These are phyloP conservation scores for Eurytoma adleriae DNA, from an alignment of 2,888 invertebrate genomes.

Conservation along the genomic window DNA sequence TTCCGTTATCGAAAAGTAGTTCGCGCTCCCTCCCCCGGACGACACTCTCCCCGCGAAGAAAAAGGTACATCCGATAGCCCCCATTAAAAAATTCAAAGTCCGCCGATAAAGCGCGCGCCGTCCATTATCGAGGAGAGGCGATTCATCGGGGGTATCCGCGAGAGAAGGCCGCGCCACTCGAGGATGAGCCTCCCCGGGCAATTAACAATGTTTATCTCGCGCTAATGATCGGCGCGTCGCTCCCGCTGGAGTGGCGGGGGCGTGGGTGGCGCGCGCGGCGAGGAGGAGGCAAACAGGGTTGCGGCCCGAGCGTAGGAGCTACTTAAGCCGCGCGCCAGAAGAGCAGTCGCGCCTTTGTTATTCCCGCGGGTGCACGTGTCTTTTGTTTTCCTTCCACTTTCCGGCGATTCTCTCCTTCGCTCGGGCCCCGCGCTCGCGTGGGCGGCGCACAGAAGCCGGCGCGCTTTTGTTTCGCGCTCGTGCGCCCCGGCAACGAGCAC, in stretches of 20 bases:
- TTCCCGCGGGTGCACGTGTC: slow-evolving; percentile 60
- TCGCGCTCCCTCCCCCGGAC: too few relatives aligned
- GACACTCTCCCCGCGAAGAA: too few relatives aligned
- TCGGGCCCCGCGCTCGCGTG: background rate
- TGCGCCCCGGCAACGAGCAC: slow-evolving; percentile 16
- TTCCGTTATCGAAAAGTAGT: too few relatives aligned
- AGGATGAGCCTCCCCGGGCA: slow-evolving; percentile 11
- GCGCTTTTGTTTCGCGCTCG: slow-evolving; percentile 52
- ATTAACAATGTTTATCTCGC: slow-evolving; percentile 55
- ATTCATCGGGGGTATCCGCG: background rate
- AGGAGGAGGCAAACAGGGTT: background rate
- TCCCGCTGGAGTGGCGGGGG: background rate
- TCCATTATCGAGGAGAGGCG: background rate
- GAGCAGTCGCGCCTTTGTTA: slow-evolving; percentile 48
- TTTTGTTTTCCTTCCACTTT: slow-evolving; percentile 67
- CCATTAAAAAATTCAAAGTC: background rate
- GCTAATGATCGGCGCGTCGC: slow-evolving; percentile 49
- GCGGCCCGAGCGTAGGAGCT: slow-evolving; percentile 2
- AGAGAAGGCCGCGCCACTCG: background rate
- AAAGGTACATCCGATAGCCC: background rate
- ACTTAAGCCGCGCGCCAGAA: slow-evolving; percentile 29
- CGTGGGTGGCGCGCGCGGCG: background rate
- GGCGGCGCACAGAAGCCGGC: slow-evolving; percentile 13
- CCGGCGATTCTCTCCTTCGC: slow-evolving; percentile 45
- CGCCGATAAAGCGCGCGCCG: background rate